Percentiles rank a stretch among this genome's conserved stretches.
These are phyloP conservation scores for Trissolcus brochymenae DNA, from an alignment of 2,888 invertebrate species.

Conservation along the genomic window DNA sequence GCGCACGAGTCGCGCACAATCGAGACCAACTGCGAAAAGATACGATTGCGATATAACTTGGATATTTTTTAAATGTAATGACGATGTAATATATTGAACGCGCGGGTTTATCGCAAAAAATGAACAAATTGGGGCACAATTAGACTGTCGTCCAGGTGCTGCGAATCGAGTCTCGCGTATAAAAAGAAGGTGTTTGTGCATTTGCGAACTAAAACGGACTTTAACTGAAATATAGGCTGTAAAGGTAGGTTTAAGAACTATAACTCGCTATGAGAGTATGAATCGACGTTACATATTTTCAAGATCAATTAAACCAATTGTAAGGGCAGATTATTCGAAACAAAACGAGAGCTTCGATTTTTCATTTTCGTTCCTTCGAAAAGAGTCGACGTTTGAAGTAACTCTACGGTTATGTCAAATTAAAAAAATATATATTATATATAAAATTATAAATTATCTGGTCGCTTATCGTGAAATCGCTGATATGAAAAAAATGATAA, in stretches of 20 bases:
- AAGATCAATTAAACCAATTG: slow-evolving; percentile 56
- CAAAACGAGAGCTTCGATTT: slow-evolving; percentile 47
- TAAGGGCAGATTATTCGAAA: slow-evolving; percentile 38
- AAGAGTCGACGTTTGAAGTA: slow-evolving; percentile 52
- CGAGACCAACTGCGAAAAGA: slow-evolving; percentile 12
- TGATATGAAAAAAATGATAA: slow-evolving; percentile 25
- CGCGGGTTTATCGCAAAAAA: slow-evolving; percentile 48
- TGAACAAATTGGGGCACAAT: slow-evolving; percentile 35
- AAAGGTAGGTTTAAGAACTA: slow-evolving; percentile 56
- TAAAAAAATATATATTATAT: slow-evolving; percentile 52
- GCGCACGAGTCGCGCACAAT: slow-evolving; percentile 26
- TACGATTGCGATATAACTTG: slow-evolving; percentile 50
- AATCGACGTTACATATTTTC: slow-evolving; percentile 58
- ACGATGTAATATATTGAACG: slow-evolving; percentile 52
- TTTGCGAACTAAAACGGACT: slow-evolving; percentile 46
- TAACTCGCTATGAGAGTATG: slow-evolving; percentile 57
- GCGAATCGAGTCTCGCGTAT: slow-evolving; percentile 47
- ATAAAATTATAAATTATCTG: slow-evolving; percentile 44
- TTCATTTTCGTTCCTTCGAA: slow-evolving; percentile 42
- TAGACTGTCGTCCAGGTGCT: slow-evolving; percentile 33
- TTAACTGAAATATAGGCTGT: slow-evolving; percentile 56
- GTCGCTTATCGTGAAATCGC: slow-evolving; percentile 56
- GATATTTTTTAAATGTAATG: slow-evolving; percentile 46
- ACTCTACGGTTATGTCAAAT: slow-evolving; percentile 56
- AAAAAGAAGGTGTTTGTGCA: slow-evolving; percentile 46